These are phyloP conservation scores for Hirtodrosophila histrioides DNA, from an alignment of 2,888 invertebrate species.

Conservation along the genomic window DNA sequence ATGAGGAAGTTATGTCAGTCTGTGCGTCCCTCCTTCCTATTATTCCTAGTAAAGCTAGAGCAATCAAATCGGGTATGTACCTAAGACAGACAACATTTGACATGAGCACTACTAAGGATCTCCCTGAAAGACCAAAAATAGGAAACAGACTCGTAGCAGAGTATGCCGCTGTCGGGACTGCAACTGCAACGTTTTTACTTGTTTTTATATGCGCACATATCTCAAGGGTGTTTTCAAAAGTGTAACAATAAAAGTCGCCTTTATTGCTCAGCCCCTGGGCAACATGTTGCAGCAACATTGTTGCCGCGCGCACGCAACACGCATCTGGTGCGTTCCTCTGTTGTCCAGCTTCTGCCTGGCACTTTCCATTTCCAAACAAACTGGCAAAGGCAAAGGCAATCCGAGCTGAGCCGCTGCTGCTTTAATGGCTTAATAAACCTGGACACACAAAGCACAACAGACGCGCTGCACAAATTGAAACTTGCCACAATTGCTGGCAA, in stretches of 20 bases:
- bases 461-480: constrained; percentile 64
- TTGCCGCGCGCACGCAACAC: constrained; percentile 9
- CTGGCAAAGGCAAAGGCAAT: background rate
- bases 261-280: constrained; percentile 14
- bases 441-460: constrained; percentile 12
- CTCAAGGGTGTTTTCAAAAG: too few relatives aligned
- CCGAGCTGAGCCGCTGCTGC: constrained; percentile 14
- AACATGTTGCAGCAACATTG: constrained; percentile 38
- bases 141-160: too few relatives aligned
- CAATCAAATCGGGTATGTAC: too few relatives aligned
- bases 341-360: constrained; percentile 13
- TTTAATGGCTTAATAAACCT: constrained; percentile 60
- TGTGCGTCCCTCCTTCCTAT: too few relatives aligned
- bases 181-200: too few relatives aligned
- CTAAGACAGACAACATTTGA: too few relatives aligned
- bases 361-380: constrained; percentile 48
- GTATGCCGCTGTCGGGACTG: too few relatives aligned
- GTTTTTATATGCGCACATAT: too few relatives aligned
- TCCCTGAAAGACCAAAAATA: too few relatives aligned
- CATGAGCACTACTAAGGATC: too few relatives aligned
- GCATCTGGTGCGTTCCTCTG: constrained; percentile 18
- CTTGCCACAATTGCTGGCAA: constrained; percentile 73
- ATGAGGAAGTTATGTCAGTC: background rate
- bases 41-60: too few relatives aligned
- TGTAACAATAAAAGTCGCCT: constrained; percentile 11